These are phyloP conservation scores for Eilema depressum DNA, from an alignment of 2,888 invertebrate species.

Conservation along the genomic window DNA sequence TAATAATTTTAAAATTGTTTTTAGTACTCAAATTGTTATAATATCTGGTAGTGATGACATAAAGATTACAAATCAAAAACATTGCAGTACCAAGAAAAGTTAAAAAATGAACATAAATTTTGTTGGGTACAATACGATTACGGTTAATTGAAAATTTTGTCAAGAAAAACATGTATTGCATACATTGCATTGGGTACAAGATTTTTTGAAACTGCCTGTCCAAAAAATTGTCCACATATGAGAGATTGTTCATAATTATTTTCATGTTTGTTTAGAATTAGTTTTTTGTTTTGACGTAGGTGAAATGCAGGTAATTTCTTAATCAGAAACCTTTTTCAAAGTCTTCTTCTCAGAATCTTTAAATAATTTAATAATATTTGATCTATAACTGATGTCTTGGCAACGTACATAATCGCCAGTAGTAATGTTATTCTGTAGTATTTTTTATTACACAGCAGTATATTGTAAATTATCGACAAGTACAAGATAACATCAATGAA, in stretches of 20 bases:
- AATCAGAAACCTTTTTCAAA: neutral
- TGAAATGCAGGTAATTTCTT: too few species aligned
- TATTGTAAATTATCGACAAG: neutral
- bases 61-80: conserved; percentile 6
- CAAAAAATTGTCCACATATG: conserved; percentile 1
- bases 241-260: neutral
- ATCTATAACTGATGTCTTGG: neutral
- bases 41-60: neutral
- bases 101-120: neutral
- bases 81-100: conserved; percentile 13
- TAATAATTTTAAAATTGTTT: neutral
- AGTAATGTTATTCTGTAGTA: neutral
- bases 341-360: too few species aligned
- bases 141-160: conserved; percentile 16
- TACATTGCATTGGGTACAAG: conserved; percentile 31
- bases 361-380: neutral
- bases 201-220: conserved; percentile 32
- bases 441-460: neutral
- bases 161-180: conserved; percentile 25
- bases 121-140: conserved; percentile 15
- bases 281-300: neutral
- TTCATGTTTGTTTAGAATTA: neutral
- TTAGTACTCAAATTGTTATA: neutral
- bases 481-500: neutral
- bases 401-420: neutral